Evolutionary conservation across 23 tunicate species (phyloP).

Genomic region (Trididemnum nubilum): DNA sequence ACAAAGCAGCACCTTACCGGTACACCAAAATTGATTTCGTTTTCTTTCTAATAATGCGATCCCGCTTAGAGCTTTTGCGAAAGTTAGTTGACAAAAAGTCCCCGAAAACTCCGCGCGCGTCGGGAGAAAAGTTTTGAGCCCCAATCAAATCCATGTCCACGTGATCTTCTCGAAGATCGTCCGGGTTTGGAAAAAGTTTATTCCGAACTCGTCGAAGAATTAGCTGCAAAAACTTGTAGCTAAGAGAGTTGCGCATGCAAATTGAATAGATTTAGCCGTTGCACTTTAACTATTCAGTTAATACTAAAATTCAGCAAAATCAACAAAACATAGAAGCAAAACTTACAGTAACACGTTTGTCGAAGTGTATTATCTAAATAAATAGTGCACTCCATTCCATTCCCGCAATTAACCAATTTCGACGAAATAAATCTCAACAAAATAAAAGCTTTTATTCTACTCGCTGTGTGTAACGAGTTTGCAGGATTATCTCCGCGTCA

Average conservation of each 20-base stretch:
- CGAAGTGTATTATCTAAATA: no score
- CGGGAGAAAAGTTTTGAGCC: constrained; percentile 9
- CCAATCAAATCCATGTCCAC: constrained; percentile 41
- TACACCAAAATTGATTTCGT: constrained; percentile 19
- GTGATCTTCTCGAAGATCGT: constrained; percentile 31
- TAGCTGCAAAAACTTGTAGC: background rate
- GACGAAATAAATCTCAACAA: no score
- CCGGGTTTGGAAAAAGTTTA: constrained; percentile 5
- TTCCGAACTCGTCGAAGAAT: constrained; percentile 28
- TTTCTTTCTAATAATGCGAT: background rate
- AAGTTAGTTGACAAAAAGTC: constrained; percentile 14
- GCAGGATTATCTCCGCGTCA: no score
- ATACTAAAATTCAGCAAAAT: no score
- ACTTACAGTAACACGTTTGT: no score
- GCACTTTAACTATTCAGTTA: background rate
- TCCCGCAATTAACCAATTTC: no score
- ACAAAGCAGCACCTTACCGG: constrained; percentile 24
- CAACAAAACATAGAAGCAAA: no score
- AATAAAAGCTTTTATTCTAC: no score
- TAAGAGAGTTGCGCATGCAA: background rate
- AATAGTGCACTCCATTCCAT: no score
- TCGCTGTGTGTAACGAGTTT: no score
- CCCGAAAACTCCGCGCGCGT: constrained; percentile 36
- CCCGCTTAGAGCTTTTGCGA: constrained; percentile 4
- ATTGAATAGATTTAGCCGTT: background rate